phyloP scores from a whole-genome alignment of 1,140 invertebrate species.

The Calosoma granatense region DNA sequence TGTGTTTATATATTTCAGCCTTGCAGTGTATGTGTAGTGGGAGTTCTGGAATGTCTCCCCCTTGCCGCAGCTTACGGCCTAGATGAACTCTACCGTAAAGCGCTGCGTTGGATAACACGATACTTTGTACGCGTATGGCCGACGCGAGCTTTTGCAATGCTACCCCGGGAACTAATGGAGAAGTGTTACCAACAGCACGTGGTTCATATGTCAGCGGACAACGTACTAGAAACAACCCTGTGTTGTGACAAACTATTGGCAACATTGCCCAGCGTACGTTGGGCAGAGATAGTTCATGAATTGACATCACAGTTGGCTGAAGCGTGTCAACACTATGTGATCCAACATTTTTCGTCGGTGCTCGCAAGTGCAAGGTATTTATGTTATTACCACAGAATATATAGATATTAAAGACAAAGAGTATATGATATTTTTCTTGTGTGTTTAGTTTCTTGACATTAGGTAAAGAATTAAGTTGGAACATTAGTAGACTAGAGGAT shows the following conservation, averaged over 20 bases:
- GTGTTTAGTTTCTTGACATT: constrained; percentile 49
- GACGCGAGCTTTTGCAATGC: constrained; percentile 68
- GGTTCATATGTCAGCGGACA: constrained; percentile 52
- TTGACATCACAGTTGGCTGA: constrained; percentile 56
- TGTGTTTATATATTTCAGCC: constrained; percentile 49
- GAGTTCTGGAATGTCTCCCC: constrained; percentile 73
- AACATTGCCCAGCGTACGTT: constrained; percentile 55
- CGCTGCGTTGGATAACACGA: constrained; percentile 73
- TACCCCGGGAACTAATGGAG: constrained; percentile 69
- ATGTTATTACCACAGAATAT: background rate
- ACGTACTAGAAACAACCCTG: constrained; percentile 44
- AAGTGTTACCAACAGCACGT: constrained; percentile 75
- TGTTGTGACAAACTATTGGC: constrained; percentile 58
- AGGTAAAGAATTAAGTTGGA: constrained; percentile 53
- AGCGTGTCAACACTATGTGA: constrained; percentile 50
- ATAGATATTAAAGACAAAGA: too few species aligned
- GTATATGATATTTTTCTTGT: too few species aligned
- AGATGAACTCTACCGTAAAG: constrained; percentile 78
- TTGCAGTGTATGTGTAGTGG: constrained; percentile 62
- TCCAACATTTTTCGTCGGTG: constrained; percentile 53
- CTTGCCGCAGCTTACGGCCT: constrained; percentile 71
- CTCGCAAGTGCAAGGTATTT: constrained; percentile 29
- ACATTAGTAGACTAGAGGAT: constrained; percentile 54
- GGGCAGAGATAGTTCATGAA: constrained; percentile 58
- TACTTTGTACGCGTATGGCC: constrained; percentile 80